Evolutionary conservation across 1,140 invertebrate species (phyloP).

Genomic region (Drosophila aff.): DNA sequence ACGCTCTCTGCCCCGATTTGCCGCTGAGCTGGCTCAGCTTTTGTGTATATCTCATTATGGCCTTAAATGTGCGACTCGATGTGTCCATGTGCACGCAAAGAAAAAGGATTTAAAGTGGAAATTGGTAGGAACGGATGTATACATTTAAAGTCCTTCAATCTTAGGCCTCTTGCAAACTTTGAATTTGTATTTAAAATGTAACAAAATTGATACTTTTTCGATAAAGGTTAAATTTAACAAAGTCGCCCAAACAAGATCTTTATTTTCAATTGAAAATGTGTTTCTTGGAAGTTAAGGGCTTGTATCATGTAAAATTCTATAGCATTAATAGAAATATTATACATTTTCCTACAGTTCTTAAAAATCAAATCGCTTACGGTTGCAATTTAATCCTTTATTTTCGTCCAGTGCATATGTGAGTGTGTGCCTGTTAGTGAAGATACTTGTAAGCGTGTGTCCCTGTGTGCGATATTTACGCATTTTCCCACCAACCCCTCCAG

Average conservation of each 20-base stretch:
- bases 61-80: constrained; percentile 61
- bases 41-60: constrained; percentile 80
- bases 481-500: constrained; percentile 35
- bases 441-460: constrained; percentile 40
- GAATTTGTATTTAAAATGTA: neutral
- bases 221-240: neutral
- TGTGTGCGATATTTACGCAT: constrained; percentile 78
- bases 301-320: neutral
- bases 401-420: constrained; percentile 26
- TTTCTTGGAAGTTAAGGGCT: neutral
- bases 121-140: neutral
- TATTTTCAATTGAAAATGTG: neutral
- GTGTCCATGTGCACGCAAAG: constrained; percentile 24
- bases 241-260: no score
- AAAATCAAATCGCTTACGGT: neutral
- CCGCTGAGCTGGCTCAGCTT: constrained; percentile 72
- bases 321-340: neutral
- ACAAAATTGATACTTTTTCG: no score
- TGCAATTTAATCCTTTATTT: neutral
- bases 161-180: neutral
- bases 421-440: constrained; percentile 21
- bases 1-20: constrained; percentile 75
- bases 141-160: neutral
- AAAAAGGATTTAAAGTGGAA: neutral
- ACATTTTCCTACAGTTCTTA: neutral